A percentile compares a stretch with the other conserved stretches of the same genome.
Conservation (phyloP, 2,797 vertebrate genomes). For the Acrossocheilus fasciatus region DNA sequence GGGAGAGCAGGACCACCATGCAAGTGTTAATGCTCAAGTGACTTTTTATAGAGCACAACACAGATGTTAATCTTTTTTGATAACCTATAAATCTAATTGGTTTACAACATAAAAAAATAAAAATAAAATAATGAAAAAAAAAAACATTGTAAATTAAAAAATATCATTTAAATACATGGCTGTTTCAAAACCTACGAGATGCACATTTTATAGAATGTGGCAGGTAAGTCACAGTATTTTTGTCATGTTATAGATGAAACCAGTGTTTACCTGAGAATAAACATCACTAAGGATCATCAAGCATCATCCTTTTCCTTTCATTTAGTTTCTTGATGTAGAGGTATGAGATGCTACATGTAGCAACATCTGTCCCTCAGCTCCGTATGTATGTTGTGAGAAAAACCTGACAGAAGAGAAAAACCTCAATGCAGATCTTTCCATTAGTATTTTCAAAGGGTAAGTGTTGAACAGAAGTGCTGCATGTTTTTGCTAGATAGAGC, state of each 20-base stretch:
- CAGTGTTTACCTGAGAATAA: background rate
- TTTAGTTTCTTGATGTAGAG: background rate
- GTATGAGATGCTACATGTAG: background rate
- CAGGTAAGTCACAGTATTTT: slow-evolving; percentile 6
- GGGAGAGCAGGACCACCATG: background rate
- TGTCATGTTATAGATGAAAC: background rate
- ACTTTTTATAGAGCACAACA: background rate
- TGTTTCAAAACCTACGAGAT: background rate
- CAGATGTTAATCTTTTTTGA: background rate
- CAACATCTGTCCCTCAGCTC: slow-evolving; percentile 1
- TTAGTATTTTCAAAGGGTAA: slow-evolving; percentile 34
- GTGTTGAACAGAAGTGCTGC: slow-evolving; percentile 28
- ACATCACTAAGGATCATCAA: background rate
- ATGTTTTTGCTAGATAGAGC: slow-evolving; percentile 46
- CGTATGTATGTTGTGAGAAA: background rate
- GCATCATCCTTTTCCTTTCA: background rate
- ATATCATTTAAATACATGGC: background rate
- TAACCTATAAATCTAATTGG: background rate
- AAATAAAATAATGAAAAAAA: background rate
- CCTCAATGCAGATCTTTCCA: slow-evolving; percentile 9
- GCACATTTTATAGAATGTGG: no score
- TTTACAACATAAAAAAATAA: background rate
- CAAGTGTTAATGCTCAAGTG: background rate
- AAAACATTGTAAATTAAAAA: background rate
- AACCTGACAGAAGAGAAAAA: background rate